Evolutionary conservation across 1,140 invertebrate genomes (phyloP).

Genomic region (Melipona quadrifasciata): DNA sequence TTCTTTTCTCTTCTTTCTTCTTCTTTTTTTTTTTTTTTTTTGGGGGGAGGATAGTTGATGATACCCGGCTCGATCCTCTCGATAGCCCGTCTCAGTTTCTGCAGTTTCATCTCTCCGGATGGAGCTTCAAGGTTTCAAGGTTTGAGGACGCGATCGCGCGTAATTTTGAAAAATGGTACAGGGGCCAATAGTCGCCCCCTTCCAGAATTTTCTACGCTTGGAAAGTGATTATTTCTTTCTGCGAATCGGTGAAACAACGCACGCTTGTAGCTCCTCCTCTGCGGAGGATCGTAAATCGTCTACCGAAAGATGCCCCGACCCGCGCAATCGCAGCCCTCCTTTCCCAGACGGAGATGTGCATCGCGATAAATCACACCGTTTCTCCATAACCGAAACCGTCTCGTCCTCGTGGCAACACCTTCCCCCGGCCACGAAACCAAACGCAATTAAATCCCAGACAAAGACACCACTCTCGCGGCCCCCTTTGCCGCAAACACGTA

Average conservation of each 20-base stretch:
- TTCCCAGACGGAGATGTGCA: slow-evolving; percentile 1
- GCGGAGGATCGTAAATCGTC: not conserved
- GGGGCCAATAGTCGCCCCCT: not conserved
- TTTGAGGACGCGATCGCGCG: no score
- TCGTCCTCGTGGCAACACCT: not conserved
- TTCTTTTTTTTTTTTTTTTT: not conserved
- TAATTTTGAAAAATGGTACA: not conserved
- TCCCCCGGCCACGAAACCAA: not conserved
- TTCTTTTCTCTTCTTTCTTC: not conserved
- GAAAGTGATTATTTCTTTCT: not conserved
- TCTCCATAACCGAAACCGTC: not conserved
- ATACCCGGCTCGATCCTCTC: not conserved
- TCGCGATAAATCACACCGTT: slow-evolving; percentile 16
- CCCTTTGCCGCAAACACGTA: slow-evolving; percentile 14
- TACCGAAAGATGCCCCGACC: not conserved
- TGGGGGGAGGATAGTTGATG: no score
- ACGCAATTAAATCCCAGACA: slow-evolving; percentile 38
- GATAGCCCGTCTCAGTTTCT: not conserved
- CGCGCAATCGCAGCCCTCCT: slow-evolving; percentile 4
- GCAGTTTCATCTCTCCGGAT: not conserved
- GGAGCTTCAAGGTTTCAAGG: not conserved
- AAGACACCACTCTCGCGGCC: slow-evolving; percentile 12
- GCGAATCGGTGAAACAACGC: no score
- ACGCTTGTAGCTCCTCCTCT: no score
- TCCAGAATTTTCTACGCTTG: not conserved